Evolutionary conservation across 2,888 invertebrate genomes (phyloP).

Genomic region (Phasia obesa): DNA sequence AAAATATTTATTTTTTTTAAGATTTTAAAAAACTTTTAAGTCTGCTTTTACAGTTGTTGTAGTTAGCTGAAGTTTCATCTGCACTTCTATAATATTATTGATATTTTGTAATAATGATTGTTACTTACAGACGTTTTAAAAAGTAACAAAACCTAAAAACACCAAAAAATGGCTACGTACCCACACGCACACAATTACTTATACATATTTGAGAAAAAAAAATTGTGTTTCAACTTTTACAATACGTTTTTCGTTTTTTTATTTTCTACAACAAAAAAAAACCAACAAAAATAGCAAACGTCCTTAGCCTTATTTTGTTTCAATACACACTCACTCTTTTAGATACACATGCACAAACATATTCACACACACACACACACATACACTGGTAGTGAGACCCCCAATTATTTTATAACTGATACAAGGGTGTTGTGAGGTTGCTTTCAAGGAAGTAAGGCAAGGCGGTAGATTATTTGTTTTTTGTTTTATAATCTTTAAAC

Average conservation of each 20-base stretch:
- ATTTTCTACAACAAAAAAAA: constrained; percentile 23
- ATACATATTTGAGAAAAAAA: constrained; percentile 1
- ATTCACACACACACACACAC: constrained; percentile 9
- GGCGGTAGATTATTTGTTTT: constrained; percentile 21
- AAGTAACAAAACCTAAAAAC: constrained; percentile 30
- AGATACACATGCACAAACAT: constrained; percentile 14
- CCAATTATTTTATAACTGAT: constrained; percentile 59
- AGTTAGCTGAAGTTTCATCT: constrained; percentile 21
- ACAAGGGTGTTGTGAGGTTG: constrained; percentile 19
- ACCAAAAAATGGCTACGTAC: constrained; percentile 3
- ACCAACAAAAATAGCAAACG: constrained; percentile 49
- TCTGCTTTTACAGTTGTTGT: not conserved
- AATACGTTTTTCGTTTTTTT: constrained; percentile 18
- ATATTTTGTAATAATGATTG: constrained; percentile 43
- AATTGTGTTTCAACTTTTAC: constrained; percentile 33
- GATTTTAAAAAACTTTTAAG: not conserved
- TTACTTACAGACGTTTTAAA: constrained; percentile 60
- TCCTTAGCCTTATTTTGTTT: constrained; percentile 71
- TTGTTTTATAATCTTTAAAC: constrained; percentile 38
- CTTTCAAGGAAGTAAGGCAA: not conserved
- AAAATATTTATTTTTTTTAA: not conserved
- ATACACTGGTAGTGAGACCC: constrained; percentile 58
- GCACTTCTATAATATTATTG: constrained; percentile 9
- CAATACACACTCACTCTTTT: constrained; percentile 51
- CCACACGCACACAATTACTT: not conserved